Base-by-base conservation (phyloP, 2,797 vertebrate species). In the Chanos chanos region DNA sequence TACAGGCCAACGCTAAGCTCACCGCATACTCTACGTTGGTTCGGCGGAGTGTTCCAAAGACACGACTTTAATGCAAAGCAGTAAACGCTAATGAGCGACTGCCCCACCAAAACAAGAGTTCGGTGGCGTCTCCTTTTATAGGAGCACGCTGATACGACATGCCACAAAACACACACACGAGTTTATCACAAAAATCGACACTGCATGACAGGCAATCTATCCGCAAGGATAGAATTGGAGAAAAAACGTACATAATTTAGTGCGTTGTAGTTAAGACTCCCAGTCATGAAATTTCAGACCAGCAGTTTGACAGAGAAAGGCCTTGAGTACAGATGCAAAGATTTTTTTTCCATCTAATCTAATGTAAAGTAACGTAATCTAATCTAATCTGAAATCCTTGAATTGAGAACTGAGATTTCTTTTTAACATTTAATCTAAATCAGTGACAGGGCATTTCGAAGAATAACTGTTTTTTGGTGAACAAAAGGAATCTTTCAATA, bases 1-100 rank as follows among this genome's bases (percentile, higher is more conserved):
- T n/a, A n/a, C n/a, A n/a, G 50, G 65, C 54, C 71, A 70, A 81
- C 73, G 68, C 59, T 67, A 78, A 69, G 74, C 66, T 51, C 56
- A 58, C 66, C 64, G 49, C 68, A 73, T 73, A 77, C 77, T 66
- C 53, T 71, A 61, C 58, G 66, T 73, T 58, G 54, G 64, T 54
- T 43, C 66, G 77, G 71, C 55, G 73, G 56, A 70, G 43, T 50
- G 71, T 67, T 72, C 66, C 68, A 57, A 68, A 55, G 70, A 33
- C 50, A 68, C 74, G 71, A 57, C 64, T 79, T 81, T 66, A 75
- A 61, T 62, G 70, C 67, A 44, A 69, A 24, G 45, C 37, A 64
- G 71, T 75, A 68, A 73, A 70, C 66, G 73, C 69, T 81, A 83
- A 86, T 76, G 68, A 81, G 65, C 37, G 61, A 60, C 66, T 72